Evolutionary conservation across 2,113 vertebrate species (phyloP).

Genomic region (Eulemur macaco): DNA sequence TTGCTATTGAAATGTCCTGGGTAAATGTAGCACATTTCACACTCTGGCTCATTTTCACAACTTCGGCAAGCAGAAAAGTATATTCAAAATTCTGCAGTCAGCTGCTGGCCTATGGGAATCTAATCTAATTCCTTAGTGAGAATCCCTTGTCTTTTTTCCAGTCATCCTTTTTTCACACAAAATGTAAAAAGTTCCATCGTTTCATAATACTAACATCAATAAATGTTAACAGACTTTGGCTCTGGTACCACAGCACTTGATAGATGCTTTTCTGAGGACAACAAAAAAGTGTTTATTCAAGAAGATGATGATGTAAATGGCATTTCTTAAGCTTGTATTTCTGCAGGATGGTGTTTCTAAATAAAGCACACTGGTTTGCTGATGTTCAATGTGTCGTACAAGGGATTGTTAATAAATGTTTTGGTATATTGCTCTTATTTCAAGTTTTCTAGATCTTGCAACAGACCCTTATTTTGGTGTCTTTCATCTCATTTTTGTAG

Average conservation of each 20-base stretch:
- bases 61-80: constrained; percentile 26
- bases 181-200: not conserved
- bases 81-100: constrained; percentile 40
- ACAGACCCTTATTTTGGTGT: not conserved
- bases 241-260: not conserved
- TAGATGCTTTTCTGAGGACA: not conserved
- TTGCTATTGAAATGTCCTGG: not conserved
- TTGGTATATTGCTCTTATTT: not conserved
- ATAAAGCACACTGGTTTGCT: not conserved
- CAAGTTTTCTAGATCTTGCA: not conserved
- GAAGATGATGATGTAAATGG: not conserved
- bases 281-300: constrained; percentile 7
- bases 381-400: not conserved
- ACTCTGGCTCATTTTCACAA: constrained; percentile 32
- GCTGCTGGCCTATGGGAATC: not conserved
- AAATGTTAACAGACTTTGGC: constrained; percentile 16
- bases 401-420: not conserved
- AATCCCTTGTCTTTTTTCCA: not conserved
- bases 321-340: not conserved
- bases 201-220: not conserved
- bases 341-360: not conserved
- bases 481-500: not conserved
- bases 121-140: constrained; percentile 23
- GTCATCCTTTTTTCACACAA: not conserved
- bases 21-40: constrained; percentile 24